These are phyloP conservation scores for Buphagus erythrorhynchus DNA, from an alignment of 2,797 vertebrate genomes.

Conservation along the genomic window DNA sequence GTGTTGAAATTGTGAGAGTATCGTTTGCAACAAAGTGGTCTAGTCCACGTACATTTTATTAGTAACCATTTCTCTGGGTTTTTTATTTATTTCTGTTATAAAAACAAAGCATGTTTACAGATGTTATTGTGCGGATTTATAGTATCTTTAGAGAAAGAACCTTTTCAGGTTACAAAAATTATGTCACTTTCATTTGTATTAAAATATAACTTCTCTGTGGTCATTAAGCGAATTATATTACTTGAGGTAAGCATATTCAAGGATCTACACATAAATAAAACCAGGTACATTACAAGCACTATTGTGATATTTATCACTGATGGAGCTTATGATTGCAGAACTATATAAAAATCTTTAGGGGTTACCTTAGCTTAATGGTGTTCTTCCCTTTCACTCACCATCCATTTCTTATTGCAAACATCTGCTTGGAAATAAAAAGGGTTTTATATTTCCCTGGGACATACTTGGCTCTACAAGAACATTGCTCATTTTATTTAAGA, in stretches of 20 bases:
- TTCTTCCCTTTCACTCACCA: conserved; percentile 81
- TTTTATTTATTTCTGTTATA: conserved; percentile 16
- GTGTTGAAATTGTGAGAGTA: neutral
- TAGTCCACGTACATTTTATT: neutral
- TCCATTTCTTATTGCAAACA: conserved; percentile 86
- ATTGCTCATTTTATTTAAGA: conserved; percentile 77
- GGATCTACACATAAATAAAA: conserved; percentile 72
- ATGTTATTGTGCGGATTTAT: conserved; percentile 38
- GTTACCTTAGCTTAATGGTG: conserved; percentile 79
- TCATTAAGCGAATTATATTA: conserved; percentile 55
- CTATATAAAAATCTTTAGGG: conserved; percentile 76
- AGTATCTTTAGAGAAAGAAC: conserved; percentile 28
- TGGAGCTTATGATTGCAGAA: conserved; percentile 72
- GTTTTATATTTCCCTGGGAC: conserved; percentile 81
- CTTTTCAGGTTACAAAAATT: conserved; percentile 8
- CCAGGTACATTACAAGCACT: conserved; percentile 62
- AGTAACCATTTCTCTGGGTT: neutral
- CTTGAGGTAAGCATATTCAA: conserved; percentile 52
- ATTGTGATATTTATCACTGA: conserved; percentile 77
- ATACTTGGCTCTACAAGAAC: conserved; percentile 75
- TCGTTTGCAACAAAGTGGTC: neutral
- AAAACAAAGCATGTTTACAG: conserved; percentile 55
- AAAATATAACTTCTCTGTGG: conserved; percentile 31
- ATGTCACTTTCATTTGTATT: conserved; percentile 9
- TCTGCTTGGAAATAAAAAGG: conserved; percentile 83